These are phyloP conservation scores for Menura novaehollandiae DNA, from an alignment of 2,113 vertebrate genomes.

Conservation along the genomic window DNA sequence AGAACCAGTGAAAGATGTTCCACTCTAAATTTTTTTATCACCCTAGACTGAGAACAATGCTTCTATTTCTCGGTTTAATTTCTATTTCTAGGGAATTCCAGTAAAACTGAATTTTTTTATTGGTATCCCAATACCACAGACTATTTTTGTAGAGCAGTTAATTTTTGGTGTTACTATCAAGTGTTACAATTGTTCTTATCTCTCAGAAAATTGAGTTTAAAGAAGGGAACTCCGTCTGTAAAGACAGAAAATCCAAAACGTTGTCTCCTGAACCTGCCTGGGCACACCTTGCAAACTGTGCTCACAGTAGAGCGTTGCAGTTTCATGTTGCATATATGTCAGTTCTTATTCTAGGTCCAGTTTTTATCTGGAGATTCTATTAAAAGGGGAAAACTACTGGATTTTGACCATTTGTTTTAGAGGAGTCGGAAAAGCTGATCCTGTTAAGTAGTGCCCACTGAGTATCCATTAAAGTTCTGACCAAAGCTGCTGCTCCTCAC, in stretches of 20 bases:
- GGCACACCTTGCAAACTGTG: not conserved
- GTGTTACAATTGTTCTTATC: not conserved
- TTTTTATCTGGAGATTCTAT: not conserved
- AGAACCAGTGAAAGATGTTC: not conserved
- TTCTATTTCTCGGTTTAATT: not conserved
- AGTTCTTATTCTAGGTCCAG: not conserved
- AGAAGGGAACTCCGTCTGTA: not conserved
- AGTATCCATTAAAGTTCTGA: not conserved
- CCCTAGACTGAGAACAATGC: not conserved
- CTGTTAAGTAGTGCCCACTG: not conserved
- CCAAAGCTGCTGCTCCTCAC: not conserved
- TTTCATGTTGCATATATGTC: not conserved
- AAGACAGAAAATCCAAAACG: not conserved
- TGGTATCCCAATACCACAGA: not conserved
- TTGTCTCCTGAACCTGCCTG: not conserved
- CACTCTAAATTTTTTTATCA: not conserved
- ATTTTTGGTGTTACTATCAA: not conserved
- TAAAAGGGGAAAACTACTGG: not conserved
- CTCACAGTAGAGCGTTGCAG: rapidly evolving
- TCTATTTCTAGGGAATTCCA: not conserved
- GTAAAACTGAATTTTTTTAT: not conserved
- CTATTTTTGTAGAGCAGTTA: not conserved
- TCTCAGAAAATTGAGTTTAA: not conserved
- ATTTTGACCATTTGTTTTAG: not conserved
- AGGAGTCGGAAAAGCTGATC: not conserved